These are phyloP conservation scores for Melanchra persicariae DNA, from an alignment of 2,888 invertebrate genomes.

Conservation along the genomic window DNA sequence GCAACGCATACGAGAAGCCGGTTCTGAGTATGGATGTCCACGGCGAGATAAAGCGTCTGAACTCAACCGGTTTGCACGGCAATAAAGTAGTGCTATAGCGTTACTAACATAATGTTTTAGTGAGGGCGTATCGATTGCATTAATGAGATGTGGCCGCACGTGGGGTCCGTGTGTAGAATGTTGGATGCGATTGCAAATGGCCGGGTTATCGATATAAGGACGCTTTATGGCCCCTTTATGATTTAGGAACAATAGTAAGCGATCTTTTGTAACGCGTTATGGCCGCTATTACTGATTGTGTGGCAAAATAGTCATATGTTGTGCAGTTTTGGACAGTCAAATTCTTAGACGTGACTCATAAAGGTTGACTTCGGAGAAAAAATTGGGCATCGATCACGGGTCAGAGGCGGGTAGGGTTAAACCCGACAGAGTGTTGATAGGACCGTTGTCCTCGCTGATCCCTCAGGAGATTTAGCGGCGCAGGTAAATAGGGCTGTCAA, in stretches of 20 bases:
- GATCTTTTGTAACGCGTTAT: constrained; percentile 77
- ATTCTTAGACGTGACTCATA: constrained; percentile 62
- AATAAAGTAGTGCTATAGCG: constrained; percentile 82
- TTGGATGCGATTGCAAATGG: constrained; percentile 81
- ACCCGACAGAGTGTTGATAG: constrained; percentile 73
- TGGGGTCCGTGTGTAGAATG: constrained; percentile 86
- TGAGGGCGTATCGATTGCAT: constrained; percentile 88
- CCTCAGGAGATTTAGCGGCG: constrained; percentile 72
- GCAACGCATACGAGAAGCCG: constrained; percentile 60
- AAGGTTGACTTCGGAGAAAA: constrained; percentile 56
- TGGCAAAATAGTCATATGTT: constrained; percentile 66
- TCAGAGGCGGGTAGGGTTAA: constrained; percentile 63
- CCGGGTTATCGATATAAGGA: constrained; percentile 80
- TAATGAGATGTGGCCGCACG: constrained; percentile 89
- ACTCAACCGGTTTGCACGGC: constrained; percentile 74
- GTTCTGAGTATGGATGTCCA: constrained; percentile 68
- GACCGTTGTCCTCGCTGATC: constrained; percentile 70
- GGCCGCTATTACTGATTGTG: constrained; percentile 68
- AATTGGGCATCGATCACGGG: constrained; percentile 64
- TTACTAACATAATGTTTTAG: constrained; percentile 85
- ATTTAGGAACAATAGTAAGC: constrained; percentile 84
- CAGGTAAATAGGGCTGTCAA: constrained; percentile 75
- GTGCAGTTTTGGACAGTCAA: constrained; percentile 67
- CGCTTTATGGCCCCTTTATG: constrained; percentile 82
- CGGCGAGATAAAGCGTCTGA: constrained; percentile 69